Evolutionary conservation across 2,113 vertebrate species (phyloP).

Genomic region (Equus przewalskii): DNA sequence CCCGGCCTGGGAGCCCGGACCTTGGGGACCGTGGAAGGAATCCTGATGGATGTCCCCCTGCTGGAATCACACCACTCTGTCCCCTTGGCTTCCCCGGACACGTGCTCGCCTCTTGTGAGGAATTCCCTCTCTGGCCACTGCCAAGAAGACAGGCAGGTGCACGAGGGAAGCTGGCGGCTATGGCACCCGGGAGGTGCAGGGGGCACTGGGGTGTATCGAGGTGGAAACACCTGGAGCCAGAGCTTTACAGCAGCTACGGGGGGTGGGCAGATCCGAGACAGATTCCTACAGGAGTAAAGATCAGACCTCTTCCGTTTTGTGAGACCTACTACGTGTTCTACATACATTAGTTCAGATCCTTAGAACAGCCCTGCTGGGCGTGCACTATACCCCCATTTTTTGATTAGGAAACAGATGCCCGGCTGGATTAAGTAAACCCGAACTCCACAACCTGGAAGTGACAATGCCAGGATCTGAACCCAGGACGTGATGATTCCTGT

Average conservation of each 20-base stretch:
- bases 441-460: accelerated
- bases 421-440: not conserved
- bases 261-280: not conserved
- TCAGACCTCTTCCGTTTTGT: not conserved
- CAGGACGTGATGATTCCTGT: not conserved
- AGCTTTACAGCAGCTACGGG: not conserved
- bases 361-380: not conserved
- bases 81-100: not conserved
- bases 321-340: not conserved
- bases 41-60: not conserved
- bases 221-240: not conserved
- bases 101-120: not conserved
- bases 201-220: not conserved
- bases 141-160: not conserved
- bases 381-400: not conserved
- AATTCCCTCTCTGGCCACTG: not conserved
- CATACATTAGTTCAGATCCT: accelerated
- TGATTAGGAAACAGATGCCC: not conserved
- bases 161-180: not conserved
- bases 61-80: not conserved
- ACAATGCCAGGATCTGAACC: not conserved
- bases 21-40: slow-evolving; percentile 48
- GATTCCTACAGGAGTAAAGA: not conserved
- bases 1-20: not conserved
- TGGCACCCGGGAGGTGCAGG: accelerated